Evolutionary conservation across 2,888 invertebrate species (phyloP), one percentile per base, ranked within the genome.

Genomic region (Dicroscelio sp.): DNA sequence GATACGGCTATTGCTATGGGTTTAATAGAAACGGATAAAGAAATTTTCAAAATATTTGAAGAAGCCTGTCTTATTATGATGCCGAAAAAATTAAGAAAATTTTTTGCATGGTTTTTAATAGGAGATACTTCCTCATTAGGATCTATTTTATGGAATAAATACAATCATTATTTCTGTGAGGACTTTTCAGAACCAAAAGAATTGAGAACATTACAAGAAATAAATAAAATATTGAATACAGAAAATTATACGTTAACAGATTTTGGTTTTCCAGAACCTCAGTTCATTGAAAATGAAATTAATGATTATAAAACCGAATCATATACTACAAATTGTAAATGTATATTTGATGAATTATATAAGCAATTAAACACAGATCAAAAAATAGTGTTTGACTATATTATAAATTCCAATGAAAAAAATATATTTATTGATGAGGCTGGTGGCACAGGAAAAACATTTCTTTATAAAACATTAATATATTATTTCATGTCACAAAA

Each of bases 1-100:
- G 67, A 88, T 17, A 31, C 31, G 20, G 76, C 88, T 25, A 60
- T 76, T 33, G 76, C 88, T 12, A 88, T 88, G 82, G 67, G 82
- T n/a, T 76, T 83, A 60, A 23, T 82, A 17, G 82, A 69, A 55
- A 82, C 23, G 23, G 58, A 82, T 20, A 20, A 25, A 55, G 69
- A 82, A 69, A 35, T 82, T 12, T 83, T 23, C 31, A 58, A 83
- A 71, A 83, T 83, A 4, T 83, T 71, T 48, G 58, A 67, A 33
- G 55, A 80, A 58, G 52, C 80, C 10, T 2, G 14, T 35, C 20
- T 2, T 20, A 52, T 71, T 12, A 76, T 76, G 60, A 60, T 76
- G 60, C 76, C 76, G 1, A 60, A 58, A 58, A 35, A 76, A 60
- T 38, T 76, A 17, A 14, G 76, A 17, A 33, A 58, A 60, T 76